Percentiles rank a stretch among this genome's conserved stretches.
These are phyloP conservation scores for Emmelina monodactyla DNA, from an alignment of 2,888 invertebrate species.

Conservation along the genomic window DNA sequence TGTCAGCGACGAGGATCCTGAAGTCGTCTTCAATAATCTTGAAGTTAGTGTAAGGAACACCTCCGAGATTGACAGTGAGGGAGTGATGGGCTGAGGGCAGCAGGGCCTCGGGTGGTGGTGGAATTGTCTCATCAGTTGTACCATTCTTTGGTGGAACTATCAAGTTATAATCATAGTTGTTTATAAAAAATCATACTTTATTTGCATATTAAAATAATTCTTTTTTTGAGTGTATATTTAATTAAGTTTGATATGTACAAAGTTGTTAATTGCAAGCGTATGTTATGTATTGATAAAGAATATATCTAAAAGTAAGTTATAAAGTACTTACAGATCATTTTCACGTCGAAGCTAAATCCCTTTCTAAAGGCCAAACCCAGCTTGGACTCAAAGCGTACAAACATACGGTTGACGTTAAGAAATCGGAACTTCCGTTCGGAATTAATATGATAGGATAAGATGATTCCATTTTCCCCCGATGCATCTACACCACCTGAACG, in stretches of 20 bases:
- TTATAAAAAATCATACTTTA: too few relatives aligned
- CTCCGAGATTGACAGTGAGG: slow-evolving; percentile 34
- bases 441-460: slow-evolving; percentile 37
- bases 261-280: too few relatives aligned
- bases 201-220: too few relatives aligned
- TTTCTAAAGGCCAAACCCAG: slow-evolving; percentile 20
- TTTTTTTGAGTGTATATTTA: too few relatives aligned
- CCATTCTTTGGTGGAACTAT: too few relatives aligned
- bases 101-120: slow-evolving; percentile 13
- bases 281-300: too few relatives aligned
- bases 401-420: slow-evolving; percentile 35
- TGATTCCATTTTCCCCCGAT: slow-evolving; percentile 29
- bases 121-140: background rate
- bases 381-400: slow-evolving; percentile 35
- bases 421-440: slow-evolving; percentile 34
- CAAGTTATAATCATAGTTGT: too few relatives aligned
- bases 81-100: slow-evolving; percentile 24
- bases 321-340: slow-evolving; percentile 40
- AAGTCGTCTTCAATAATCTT: slow-evolving; percentile 27
- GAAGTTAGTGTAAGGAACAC: slow-evolving; percentile 28
- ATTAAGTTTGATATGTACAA: too few relatives aligned
- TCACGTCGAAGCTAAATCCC: slow-evolving; percentile 40
- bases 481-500: slow-evolving; percentile 35
- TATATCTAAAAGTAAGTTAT: too few relatives aligned
- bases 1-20: slow-evolving; percentile 35